Evolutionary conservation across 64 coral and sea anemone species (phyloP).

Genomic region (Porites australiensis): DNA sequence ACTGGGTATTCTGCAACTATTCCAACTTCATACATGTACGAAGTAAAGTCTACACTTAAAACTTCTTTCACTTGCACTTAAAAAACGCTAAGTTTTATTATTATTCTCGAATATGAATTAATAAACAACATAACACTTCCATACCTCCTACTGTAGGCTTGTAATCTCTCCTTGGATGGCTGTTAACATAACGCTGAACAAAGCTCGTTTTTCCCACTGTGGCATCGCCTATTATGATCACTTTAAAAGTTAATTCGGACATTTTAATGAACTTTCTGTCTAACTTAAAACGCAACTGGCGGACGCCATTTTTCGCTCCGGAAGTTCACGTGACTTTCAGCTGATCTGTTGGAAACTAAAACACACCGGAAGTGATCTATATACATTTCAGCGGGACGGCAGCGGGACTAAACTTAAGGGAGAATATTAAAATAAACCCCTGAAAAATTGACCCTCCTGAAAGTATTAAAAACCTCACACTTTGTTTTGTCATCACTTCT

Average conservation of each 20-base stretch:
- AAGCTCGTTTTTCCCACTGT: constrained; percentile 95
- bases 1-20: too few species aligned
- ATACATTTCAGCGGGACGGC: too few species aligned
- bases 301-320: not conserved
- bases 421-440: too few species aligned
- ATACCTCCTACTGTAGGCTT: constrained; percentile 95
- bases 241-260: constrained; percentile 97
- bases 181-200: constrained; percentile 85
- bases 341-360: not conserved
- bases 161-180: constrained; percentile 69
- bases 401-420: too few species aligned
- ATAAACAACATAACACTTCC: not conserved
- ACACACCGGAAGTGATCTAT: not conserved
- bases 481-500: too few species aligned
- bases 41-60: too few species aligned
- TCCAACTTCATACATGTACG: too few species aligned
- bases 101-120: not conserved
- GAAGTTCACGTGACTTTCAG: constrained; percentile 60
- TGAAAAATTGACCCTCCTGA: too few species aligned
- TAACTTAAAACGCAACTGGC: not conserved
- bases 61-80: too few species aligned
- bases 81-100: too few species aligned
- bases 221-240: constrained; percentile 92
- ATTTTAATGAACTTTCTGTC: not conserved
- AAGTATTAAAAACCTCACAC: too few species aligned